phyloP scores from a whole-genome alignment of 1,140 invertebrate species.

The Cydia strobilella region DNA sequence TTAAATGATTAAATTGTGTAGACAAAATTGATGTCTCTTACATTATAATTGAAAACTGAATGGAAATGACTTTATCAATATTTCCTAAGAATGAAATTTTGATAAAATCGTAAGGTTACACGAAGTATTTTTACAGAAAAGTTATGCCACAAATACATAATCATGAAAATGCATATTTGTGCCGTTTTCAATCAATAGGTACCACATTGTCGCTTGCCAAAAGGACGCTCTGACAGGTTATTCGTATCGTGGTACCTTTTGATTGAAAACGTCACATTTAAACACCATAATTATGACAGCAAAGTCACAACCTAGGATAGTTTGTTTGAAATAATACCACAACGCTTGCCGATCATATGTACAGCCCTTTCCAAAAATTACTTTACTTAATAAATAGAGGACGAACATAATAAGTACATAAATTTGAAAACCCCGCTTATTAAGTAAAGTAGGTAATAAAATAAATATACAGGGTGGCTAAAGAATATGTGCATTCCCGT shows the following conservation, averaged over 20 bases:
- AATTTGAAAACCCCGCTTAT: not conserved
- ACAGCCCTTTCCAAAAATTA: not conserved
- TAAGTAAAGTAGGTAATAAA: slow-evolving; percentile 13
- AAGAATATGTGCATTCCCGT: too few species aligned
- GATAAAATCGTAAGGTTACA: not conserved
- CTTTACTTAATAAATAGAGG: slow-evolving; percentile 11
- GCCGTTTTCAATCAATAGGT: too few species aligned
- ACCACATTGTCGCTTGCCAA: too few species aligned
- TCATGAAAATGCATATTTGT: slow-evolving; percentile 21
- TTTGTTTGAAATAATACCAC: not conserved
- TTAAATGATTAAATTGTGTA: not conserved
- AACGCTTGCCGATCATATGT: slow-evolving; percentile 3
- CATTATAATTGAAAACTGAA: not conserved
- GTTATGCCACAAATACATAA: not conserved
- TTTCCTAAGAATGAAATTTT: slow-evolving; percentile 17
- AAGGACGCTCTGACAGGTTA: too few species aligned
- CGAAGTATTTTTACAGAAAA: slow-evolving; percentile 12
- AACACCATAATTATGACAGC: not conserved
- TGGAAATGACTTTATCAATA: not conserved
- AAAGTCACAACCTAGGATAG: not conserved
- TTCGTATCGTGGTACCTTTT: too few species aligned
- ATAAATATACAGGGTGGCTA: too few species aligned
- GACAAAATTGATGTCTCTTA: too few species aligned
- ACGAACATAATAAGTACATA: not conserved
- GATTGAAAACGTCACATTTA: too few species aligned